Evolutionary conservation across 2,113 vertebrate genomes (phyloP), one percentile per base, ranked within the genome.

Genomic region (Upupa epops): DNA sequence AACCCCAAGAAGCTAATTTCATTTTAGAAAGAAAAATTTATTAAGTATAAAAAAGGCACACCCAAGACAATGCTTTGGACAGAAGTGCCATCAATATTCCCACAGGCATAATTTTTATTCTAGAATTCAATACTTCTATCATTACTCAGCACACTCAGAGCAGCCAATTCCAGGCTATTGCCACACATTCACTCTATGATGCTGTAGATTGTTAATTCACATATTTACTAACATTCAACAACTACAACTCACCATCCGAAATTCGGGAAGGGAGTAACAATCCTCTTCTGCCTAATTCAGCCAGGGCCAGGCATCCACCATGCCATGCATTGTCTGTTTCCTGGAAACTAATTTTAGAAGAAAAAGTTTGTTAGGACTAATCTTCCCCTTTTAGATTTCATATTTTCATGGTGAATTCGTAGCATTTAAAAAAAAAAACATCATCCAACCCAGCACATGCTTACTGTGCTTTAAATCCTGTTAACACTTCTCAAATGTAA

Each of bases 301-400:
- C 99, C 90, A 99, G 96, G 5, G 99, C 99, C 85, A 99, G 97
- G 93, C 99, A 99, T 52, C 99, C 99, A 0, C 99, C 99, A 8
- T 99, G 99, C 99, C 99, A 99, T 0, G 99, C 97, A 2, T 97
- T 99, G 94, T 99, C 98, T 0, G 98, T 99, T 93, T 99, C 99
- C 96, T 99, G 98, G 80, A 99, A 99, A 96, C 99, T 99, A 54
- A 97, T 25, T 64, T 5, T 8, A 93, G 36, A 83, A 92, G 40
- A 85, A 10, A 80, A 32, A 6, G 11, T 76, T 26, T 22, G 49
- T 78, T 86, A 54, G 65, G 56, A 81, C 8, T 31, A 37, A 5
- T 5, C 14, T 69, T 19, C 6, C 4, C 21, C 70, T 48, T 78
- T 21, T 1, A 2, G 5, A 42, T 75, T 86, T 76, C 29, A 49